Conservation (phyloP, 2,113 vertebrate species). For the Epinephelus moara region DNA sequence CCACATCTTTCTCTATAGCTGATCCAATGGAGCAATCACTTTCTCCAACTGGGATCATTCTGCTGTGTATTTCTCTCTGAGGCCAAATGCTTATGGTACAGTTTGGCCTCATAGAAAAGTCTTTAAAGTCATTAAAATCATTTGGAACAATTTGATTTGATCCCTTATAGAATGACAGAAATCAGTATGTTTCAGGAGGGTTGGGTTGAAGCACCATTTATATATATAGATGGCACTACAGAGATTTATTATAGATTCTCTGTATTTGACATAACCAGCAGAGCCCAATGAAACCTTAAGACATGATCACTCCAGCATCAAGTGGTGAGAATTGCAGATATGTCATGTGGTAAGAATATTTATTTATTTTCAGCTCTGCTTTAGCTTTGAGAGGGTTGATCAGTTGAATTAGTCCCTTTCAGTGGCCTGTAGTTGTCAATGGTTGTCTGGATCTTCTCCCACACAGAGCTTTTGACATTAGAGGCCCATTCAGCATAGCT, state of each 20-base stretch:
- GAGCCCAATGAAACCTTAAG: background rate
- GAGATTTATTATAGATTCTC: background rate
- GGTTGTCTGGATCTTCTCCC: constrained; percentile 58
- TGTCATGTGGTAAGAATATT: background rate
- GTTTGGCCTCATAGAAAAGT: too few relatives aligned
- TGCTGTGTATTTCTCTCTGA: too few relatives aligned
- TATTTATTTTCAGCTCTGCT: constrained; percentile 13
- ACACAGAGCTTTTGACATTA: constrained; percentile 29
- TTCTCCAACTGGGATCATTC: too few relatives aligned
- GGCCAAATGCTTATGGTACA: too few relatives aligned
- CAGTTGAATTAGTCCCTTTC: background rate
- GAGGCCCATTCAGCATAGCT: constrained; percentile 71
- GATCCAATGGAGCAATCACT: too few relatives aligned
- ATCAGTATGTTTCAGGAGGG: too few relatives aligned
- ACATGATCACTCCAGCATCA: background rate
- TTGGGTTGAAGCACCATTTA: too few relatives aligned
- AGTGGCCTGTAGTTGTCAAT: constrained; percentile 16
- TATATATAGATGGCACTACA: background rate
- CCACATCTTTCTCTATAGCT: too few relatives aligned
- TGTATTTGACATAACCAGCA: background rate
- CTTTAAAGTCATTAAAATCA: too few relatives aligned
- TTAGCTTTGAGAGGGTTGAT: background rate
- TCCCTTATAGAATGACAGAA: too few relatives aligned
- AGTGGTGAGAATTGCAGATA: background rate
- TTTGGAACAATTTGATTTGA: too few relatives aligned